phyloP scores from a whole-genome alignment of 2,888 invertebrate genomes.

The Yponomeuta evonymella region DNA sequence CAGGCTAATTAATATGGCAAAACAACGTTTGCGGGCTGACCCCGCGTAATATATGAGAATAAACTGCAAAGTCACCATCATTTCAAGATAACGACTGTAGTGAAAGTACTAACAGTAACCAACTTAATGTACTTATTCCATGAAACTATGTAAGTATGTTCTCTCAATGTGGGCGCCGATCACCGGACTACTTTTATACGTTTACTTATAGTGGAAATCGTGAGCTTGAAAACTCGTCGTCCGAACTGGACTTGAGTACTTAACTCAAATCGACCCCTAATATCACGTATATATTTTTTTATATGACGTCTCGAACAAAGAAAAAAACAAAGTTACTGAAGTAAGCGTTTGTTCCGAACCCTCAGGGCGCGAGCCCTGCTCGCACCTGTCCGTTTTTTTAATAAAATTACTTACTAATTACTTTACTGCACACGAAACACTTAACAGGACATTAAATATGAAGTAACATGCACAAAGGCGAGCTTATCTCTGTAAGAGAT shows the following conservation, averaged over 20 bases:
- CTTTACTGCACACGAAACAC: no score
- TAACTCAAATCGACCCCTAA: no score
- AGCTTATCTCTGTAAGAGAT: no score
- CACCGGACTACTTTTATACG: slow-evolving; percentile 1
- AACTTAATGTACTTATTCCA: not conserved
- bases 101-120: not conserved
- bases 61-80: not conserved
- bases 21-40: no score
- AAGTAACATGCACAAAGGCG: no score
- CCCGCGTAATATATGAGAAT: not conserved
- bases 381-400: no score
- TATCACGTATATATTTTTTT: no score
- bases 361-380: no score
- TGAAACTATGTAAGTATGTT: not conserved
- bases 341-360: no score
- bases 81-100: not conserved
- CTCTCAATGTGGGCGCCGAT: not conserved
- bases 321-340: not conserved
- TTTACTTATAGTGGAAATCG: not conserved
- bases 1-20: no score
- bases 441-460: no score
- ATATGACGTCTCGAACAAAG: not conserved
- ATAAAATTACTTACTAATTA: no score
- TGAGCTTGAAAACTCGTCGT: not conserved
- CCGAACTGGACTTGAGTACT: not conserved